Evolutionary conservation across 2,888 invertebrate species (phyloP).

Genomic region (Callyntrura guangdongensis): DNA sequence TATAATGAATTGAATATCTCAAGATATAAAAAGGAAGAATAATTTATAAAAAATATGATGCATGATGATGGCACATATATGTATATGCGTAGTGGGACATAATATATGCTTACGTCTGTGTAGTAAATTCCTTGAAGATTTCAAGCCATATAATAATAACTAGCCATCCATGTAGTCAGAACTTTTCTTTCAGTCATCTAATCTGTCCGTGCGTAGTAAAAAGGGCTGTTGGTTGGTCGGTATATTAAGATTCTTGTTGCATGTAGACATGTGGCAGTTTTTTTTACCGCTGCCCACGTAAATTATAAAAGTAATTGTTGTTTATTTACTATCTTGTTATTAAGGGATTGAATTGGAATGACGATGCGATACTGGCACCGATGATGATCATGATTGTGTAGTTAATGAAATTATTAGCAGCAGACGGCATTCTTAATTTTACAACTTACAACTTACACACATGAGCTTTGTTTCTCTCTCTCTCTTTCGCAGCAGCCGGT

Average conservation of each 20-base stretch:
- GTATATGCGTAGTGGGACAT: not conserved
- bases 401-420: conserved; percentile 72
- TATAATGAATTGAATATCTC: conserved; percentile 25
- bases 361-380: conserved; percentile 43
- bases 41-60: conserved; percentile 56
- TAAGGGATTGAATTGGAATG: conserved; percentile 32
- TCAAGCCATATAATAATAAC: not conserved
- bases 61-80: conserved; percentile 24
- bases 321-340: conserved; percentile 59
- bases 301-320: conserved; percentile 53
- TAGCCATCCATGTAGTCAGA: not conserved
- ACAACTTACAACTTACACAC: not conserved
- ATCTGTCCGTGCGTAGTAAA: not conserved
- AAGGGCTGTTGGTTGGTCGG: no score
- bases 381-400: not conserved
- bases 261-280: not conserved
- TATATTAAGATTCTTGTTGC: conserved; percentile 36
- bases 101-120: conserved; percentile 32
- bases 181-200: not conserved
- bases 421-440: conserved; percentile 64
- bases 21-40: conserved; percentile 26
- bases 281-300: conserved; percentile 55
- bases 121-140: conserved; percentile 19
- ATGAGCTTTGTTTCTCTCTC: conserved; percentile 55
- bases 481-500: conserved; percentile 15